Evolutionary conservation across 1,140 invertebrate species (phyloP), one percentile per base, ranked within the genome.

Genomic region (Caenorhabditis inopinata): DNA sequence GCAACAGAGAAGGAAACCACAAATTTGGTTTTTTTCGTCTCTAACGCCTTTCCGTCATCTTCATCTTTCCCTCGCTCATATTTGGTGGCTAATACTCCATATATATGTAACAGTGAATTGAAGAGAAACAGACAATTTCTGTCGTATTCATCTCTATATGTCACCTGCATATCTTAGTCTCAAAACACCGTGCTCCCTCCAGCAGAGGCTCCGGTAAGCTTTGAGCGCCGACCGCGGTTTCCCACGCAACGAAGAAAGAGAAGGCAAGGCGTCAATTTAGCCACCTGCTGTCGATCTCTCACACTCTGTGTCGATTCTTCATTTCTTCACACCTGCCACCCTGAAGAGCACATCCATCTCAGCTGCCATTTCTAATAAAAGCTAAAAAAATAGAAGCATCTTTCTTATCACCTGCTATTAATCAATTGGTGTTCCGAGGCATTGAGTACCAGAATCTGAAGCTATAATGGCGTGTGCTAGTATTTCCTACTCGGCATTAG

Each of bases 401-500:
- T 68, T 68, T n/a, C 49, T 53, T 68, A 38, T 38, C 32, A 38
- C n/a, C 58, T 38, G 58, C n/a, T 16, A 68, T 68, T 21, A 11
- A 68, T 68, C 58, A 68, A 42, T 12, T 38, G 58, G 58, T 68
- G 58, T 68, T 68, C 58, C 27, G 23, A 14, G n/a, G 25, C 14
- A 7, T 32, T 12, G 23, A n/a, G 5, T 18, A n/a, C 45, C 62
- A 46, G n/a, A n/a, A n/a, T n/a, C n/a, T n/a, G n/a, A n/a, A n/a
- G n/a, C n/a, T n/a, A n/a, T 38, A 23, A 79, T 79, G 78, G 78
- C 78, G 21, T 79, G 78, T 75, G 78, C 78, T 38, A 75, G 78
- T 74, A 79, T 79, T 74, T 68, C 51, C 18, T 79, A 79, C 73
- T 79, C 78, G 35, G 78, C 78, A 16, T 46, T 79, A 6, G 62